These are phyloP conservation scores for Pocillopora damicornis DNA, from an alignment of 64 coral and sea anemone species.

Conservation along the genomic window DNA sequence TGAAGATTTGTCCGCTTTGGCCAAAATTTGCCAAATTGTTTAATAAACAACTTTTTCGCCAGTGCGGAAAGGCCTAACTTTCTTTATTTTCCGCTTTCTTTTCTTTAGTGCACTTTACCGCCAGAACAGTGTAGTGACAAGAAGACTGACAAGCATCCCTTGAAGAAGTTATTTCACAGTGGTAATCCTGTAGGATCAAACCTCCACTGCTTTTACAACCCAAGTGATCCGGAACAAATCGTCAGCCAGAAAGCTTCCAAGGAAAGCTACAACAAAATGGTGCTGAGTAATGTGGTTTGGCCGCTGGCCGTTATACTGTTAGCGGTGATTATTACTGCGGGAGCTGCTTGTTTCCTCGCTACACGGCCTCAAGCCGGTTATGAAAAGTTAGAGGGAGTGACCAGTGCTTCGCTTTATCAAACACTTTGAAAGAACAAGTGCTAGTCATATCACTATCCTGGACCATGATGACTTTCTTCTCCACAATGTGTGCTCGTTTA, in stretches of 20 bases:
- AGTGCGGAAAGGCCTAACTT: background rate
- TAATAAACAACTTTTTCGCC: too few species aligned
- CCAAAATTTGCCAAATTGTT: too few species aligned
- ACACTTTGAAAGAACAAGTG: background rate
- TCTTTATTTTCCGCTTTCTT: background rate
- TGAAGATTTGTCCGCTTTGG: too few species aligned
- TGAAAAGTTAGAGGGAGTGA: background rate
- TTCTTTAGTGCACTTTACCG: background rate
- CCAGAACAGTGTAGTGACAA: slow-evolving; percentile 23
- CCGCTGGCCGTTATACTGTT: slow-evolving; percentile 8
- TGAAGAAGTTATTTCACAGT: background rate
- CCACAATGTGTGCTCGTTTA: too few species aligned
- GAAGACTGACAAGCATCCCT: background rate
- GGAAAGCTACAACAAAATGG: slow-evolving; percentile 18
- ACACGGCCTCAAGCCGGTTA: background rate
- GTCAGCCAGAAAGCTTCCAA: background rate
- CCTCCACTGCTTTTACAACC: background rate
- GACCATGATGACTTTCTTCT: too few species aligned
- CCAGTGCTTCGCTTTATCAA: background rate
- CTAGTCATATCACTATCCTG: too few species aligned
- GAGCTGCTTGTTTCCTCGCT: background rate
- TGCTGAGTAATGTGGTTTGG: background rate
- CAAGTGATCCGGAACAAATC: slow-evolving; percentile 8
- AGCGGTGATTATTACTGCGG: slow-evolving; percentile 1
- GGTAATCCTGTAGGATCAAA: background rate